phyloP scores from a whole-genome alignment of 2,797 vertebrate species.

The Mus minutoides region DNA sequence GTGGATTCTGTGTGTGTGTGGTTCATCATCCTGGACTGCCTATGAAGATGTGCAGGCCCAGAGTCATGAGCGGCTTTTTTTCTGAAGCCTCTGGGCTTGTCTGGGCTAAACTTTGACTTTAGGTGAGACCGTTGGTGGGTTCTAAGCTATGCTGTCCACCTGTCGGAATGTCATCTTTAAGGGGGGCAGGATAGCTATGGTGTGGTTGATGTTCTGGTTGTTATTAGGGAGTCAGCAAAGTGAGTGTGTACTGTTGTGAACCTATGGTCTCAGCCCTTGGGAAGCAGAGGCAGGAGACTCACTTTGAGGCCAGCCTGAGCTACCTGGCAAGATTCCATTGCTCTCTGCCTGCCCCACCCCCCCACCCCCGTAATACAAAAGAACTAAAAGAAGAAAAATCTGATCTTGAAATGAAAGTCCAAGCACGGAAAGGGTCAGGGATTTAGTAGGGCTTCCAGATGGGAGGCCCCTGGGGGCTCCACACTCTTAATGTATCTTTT shows the following conservation, averaged over 20 bases:
- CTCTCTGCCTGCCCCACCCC: background rate
- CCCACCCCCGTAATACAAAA: background rate
- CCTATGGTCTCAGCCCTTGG: background rate
- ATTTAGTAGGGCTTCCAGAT: background rate
- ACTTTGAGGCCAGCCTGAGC: background rate
- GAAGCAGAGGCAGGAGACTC: background rate
- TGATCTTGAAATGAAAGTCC: background rate
- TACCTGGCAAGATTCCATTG: background rate
- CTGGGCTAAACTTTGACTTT: background rate
- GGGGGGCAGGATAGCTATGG: background rate
- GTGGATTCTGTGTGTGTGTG: background rate
- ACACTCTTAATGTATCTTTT: constrained; percentile 60
- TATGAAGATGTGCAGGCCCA: too few relatives aligned
- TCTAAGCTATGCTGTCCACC: background rate
- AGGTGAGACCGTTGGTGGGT: background rate
- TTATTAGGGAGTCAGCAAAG: background rate
- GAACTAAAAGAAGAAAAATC: background rate
- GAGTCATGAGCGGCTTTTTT: background rate
- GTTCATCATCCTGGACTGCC: background rate
- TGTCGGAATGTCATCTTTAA: background rate
- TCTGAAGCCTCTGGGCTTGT: too few relatives aligned
- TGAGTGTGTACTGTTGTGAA: background rate
- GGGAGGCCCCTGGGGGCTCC: background rate
- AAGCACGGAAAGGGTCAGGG: too few relatives aligned
- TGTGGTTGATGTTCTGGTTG: background rate